Evolutionary conservation across 2,113 vertebrate genomes (phyloP).

Genomic region (Lampris incognitus): DNA sequence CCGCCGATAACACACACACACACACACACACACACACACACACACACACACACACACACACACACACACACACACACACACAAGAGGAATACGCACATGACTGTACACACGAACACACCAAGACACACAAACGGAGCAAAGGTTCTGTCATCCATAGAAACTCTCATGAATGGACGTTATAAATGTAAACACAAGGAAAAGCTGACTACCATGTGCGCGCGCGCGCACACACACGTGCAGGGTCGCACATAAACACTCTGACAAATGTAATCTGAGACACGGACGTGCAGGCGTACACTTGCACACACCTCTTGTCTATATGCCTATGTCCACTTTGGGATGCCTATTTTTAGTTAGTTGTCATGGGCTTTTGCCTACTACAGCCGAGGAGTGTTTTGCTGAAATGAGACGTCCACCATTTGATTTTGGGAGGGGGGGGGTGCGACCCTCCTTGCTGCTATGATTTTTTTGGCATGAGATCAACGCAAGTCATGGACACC

Average conservation of each 20-base stretch:
- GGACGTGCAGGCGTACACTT: background rate
- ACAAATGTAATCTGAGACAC: background rate
- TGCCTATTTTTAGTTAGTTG: too few species aligned
- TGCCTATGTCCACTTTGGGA: too few species aligned
- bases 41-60: background rate
- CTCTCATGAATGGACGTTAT: too few species aligned
- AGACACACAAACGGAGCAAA: background rate
- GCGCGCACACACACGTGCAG: background rate
- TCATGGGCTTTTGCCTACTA: too few species aligned
- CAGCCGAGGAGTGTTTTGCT: too few species aligned
- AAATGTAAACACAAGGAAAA: background rate
- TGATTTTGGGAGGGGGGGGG: too few species aligned
- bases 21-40: background rate
- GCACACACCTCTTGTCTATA: background rate
- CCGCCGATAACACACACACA: slow-evolving; percentile 35
- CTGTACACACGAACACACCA: background rate
- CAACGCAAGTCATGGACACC: too few species aligned
- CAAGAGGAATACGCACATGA: background rate
- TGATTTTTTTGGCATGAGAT: too few species aligned
- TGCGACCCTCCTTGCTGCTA: too few species aligned
- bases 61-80: background rate
- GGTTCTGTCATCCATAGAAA: background rate
- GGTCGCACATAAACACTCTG: background rate
- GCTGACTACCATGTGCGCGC: too few species aligned
- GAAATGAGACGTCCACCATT: too few species aligned